A percentile compares a stretch with the other conserved stretches of the same genome.
These are phyloP conservation scores for Pipra filicauda DNA, from an alignment of 2,113 vertebrate genomes.

Conservation along the genomic window DNA sequence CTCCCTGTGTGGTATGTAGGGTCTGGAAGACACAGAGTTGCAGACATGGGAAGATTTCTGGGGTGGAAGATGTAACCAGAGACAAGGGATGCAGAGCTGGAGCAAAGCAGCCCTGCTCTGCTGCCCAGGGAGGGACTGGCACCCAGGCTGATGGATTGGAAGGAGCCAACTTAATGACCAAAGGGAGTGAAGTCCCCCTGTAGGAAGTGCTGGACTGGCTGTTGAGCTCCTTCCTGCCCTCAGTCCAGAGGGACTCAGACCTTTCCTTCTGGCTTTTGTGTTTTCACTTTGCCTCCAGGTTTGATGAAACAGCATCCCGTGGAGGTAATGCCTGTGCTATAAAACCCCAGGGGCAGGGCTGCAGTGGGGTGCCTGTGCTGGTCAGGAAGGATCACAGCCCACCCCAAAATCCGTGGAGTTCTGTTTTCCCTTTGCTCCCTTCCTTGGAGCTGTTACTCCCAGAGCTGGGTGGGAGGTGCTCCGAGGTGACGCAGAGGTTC, in stretches of 20 bases:
- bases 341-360: background rate
- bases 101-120: background rate
- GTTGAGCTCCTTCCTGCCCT: background rate
- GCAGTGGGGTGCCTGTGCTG: background rate
- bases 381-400: background rate
- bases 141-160: background rate
- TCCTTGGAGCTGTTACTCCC: background rate
- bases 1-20: background rate
- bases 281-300: background rate
- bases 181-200: background rate
- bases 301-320: background rate
- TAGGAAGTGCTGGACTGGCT: background rate
- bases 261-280: background rate
- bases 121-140: fast-evolving
- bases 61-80: background rate
- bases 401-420: background rate
- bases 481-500: background rate
- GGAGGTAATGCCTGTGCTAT: background rate
- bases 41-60: background rate
- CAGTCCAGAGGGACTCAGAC: background rate
- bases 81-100: background rate
- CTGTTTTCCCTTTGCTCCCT: background rate
- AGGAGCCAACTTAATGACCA: background rate
- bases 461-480: background rate
- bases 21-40: background rate